Evolutionary conservation across 2,113 vertebrate species (phyloP).

Genomic region (Emydura subglobosa): DNA sequence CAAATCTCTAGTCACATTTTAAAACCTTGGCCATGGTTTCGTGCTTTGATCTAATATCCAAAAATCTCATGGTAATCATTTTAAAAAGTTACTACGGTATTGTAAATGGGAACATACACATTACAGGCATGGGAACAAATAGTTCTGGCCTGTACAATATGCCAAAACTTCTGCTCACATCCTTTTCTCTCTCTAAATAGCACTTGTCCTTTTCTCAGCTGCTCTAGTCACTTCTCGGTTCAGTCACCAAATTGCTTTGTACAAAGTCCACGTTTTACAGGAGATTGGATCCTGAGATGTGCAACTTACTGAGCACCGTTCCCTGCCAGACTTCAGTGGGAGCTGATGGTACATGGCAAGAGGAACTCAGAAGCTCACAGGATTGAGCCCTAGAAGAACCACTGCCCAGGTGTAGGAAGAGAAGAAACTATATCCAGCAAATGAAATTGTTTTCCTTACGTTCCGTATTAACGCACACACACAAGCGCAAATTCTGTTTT

Average conservation of each 20-base stretch:
- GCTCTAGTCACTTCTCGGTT: slow-evolving; percentile 29
- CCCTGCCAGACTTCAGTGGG: slow-evolving; percentile 23
- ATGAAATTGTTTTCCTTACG: fast-evolving
- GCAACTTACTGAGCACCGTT: slow-evolving; percentile 42
- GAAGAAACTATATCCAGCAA: background rate
- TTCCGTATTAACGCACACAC: background rate
- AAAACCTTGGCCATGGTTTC: background rate
- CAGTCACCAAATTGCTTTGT: slow-evolving; percentile 46
- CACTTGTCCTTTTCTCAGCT: slow-evolving; percentile 18
- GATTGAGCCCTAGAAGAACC: background rate
- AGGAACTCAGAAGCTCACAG: background rate
- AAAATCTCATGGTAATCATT: background rate
- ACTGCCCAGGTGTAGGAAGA: background rate
- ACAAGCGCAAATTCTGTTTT: background rate
- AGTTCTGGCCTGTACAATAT: slow-evolving; percentile 2
- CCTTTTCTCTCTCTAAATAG: slow-evolving; percentile 5
- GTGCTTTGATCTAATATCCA: background rate
- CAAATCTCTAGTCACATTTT: background rate
- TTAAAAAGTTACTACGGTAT: background rate
- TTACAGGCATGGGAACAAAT: background rate
- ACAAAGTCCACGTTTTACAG: slow-evolving; percentile 52
- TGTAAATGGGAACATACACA: background rate
- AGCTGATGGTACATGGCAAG: background rate
- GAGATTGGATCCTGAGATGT: slow-evolving; percentile 37
- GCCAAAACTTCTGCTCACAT: background rate